Percentiles rank a stretch among this genome's conserved stretches.
These are phyloP conservation scores for Pycnonotus jocosus DNA, from an alignment of 2,113 vertebrate species.

Conservation along the genomic window DNA sequence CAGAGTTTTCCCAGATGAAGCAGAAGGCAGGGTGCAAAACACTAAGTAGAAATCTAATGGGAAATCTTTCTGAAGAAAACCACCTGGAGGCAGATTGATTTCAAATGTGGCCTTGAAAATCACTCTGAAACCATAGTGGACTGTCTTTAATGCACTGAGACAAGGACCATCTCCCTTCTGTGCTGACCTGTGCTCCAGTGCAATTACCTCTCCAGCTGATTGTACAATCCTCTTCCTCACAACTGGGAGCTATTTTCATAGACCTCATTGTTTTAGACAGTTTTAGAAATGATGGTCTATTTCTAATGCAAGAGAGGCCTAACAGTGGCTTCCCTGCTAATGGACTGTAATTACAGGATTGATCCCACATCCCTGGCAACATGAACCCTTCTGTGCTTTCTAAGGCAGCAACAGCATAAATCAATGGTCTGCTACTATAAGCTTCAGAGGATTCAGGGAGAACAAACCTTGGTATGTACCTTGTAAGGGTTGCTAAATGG, in stretches of 20 bases:
- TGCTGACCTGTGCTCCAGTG: not conserved
- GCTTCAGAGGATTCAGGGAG: conserved; percentile 3
- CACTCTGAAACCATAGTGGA: not conserved
- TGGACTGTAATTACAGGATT: conserved; percentile 61
- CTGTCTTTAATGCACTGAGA: not conserved
- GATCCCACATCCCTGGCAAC: conserved; percentile 37
- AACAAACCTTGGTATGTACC: not conserved
- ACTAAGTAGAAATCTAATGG: not conserved
- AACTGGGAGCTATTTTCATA: conserved; percentile 43
- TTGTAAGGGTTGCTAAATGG: not conserved
- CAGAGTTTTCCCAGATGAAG: not conserved
- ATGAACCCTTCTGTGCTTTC: conserved; percentile 31
- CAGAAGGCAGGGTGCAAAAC: not conserved
- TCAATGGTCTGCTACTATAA: conserved; percentile 15
- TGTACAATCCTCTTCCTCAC: conserved; percentile 3
- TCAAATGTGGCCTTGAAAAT: conserved; percentile 23
- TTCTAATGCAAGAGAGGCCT: conserved; percentile 47
- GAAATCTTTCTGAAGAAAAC: not conserved
- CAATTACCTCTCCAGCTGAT: conserved; percentile 34
- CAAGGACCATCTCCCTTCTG: not conserved
- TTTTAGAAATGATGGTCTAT: conserved; percentile 46
- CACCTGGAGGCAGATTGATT: not conserved
- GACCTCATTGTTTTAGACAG: conserved; percentile 34
- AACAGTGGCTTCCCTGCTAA: conserved; percentile 39
- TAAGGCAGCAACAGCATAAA: conserved; percentile 37